Evolutionary conservation across 2,888 invertebrate species (phyloP), one percentile per base, ranked within the genome.

Genomic region (Amphipoea oculea): DNA sequence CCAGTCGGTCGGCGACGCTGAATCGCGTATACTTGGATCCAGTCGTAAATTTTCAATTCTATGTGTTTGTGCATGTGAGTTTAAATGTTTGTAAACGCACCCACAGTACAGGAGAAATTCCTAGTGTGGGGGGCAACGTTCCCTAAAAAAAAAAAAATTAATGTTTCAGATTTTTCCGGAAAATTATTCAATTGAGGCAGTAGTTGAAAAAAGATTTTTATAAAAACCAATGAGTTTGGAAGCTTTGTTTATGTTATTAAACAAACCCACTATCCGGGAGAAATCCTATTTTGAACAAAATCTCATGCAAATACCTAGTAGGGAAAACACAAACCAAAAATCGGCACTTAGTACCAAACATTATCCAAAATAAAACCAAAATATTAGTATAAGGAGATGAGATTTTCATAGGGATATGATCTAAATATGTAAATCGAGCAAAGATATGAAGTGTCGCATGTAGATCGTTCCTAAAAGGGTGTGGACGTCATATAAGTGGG

Each of bases 391-490:
- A 14, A 40, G 54, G 63, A 60, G 2, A 63, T 29, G 65, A 57
- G 70, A 51, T 67, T 76, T 75, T 81, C 63, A 65, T 63, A 45
- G 0, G n/a, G 9, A 48, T 40, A 81, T 51, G 73, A 81, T 70
- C 5, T 40, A 40, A 85, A 80, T 77, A 78, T 86, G 77, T 67
- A 85, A 85, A 85, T 83, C 42, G 57, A 17, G 57, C 14, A 42
- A 67, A 73, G 36, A 81, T 85, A 85, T 81, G 73, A 69, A 76
- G 73, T 76, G 76, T 62, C 73, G 36, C n/a, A n/a, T 73, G 48
- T 48, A 45, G 51, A 79, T n/a, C 57, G 63, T 7, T 67, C 5
- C 17, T 54, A 57, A 79, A 73, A 60, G 54, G 29, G 4, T 29
- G 62, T 29, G 62, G 23, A 60, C 40, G 57, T 65, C 40, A 40